phyloP scores from a whole-genome alignment of 2,888 invertebrate species.

The Sylvicola cinctus region DNA sequence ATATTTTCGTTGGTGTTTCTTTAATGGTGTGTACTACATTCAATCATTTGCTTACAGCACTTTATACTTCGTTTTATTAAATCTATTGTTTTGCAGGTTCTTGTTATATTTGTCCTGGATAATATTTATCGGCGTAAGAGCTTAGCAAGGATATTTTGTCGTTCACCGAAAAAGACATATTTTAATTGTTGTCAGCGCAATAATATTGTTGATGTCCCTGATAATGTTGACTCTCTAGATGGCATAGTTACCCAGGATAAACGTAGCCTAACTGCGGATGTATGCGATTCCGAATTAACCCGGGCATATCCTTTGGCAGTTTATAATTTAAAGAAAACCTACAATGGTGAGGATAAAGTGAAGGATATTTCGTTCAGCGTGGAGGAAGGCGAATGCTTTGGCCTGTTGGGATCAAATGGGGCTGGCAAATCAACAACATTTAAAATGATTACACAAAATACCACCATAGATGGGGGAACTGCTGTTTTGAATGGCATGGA shows the following conservation, averaged over 20 bases:
- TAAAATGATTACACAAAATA: slow-evolving; percentile 58
- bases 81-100: slow-evolving; percentile 3
- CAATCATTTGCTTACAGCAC: too few relatives aligned
- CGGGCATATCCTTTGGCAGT: slow-evolving; percentile 31
- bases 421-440: slow-evolving; percentile 76
- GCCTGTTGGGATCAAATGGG: slow-evolving; percentile 68
- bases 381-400: slow-evolving; percentile 51
- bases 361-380: slow-evolving; percentile 46
- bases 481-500: slow-evolving; percentile 26
- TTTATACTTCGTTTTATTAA: too few relatives aligned
- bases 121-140: slow-evolving; percentile 5
- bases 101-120: slow-evolving; percentile 5
- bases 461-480: slow-evolving; percentile 27
- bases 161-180: too few relatives aligned
- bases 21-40: too few relatives aligned
- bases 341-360: slow-evolving; percentile 34
- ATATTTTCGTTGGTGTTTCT: too few relatives aligned
- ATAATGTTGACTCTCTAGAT: too few relatives aligned
- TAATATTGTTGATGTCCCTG: too few relatives aligned
- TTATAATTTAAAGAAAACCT: slow-evolving; percentile 37
- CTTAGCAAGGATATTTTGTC: background rate
- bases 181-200: too few relatives aligned
- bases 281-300: slow-evolving; percentile 2
- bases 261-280: too few relatives aligned
- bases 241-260: too few relatives aligned